phyloP scores from a whole-genome alignment of 2,113 vertebrate species.

The Microtus pennsylvanicus region DNA sequence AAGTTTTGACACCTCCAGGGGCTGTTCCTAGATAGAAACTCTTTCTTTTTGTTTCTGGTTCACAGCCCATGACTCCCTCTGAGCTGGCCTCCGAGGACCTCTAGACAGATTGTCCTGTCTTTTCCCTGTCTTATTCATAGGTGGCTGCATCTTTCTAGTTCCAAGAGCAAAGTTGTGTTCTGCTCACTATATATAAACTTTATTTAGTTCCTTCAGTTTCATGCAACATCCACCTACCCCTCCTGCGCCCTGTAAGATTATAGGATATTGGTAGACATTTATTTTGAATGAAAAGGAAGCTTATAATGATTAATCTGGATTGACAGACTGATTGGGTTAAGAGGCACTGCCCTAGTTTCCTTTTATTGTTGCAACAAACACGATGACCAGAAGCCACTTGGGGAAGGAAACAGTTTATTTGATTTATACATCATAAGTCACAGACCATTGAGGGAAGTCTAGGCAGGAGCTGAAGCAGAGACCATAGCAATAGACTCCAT shows the following conservation, averaged over 20 bases:
- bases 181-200: background rate
- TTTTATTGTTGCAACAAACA: background rate
- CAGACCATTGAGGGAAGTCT: background rate
- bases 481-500: background rate
- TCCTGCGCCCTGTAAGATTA: background rate
- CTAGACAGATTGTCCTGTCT: background rate
- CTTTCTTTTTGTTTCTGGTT: background rate
- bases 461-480: background rate
- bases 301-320: background rate
- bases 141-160: conserved; percentile 21
- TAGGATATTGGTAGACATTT: background rate
- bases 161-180: background rate
- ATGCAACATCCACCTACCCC: background rate
- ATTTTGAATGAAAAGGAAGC: background rate
- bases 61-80: background rate
- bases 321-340: background rate
- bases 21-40: too few relatives aligned
- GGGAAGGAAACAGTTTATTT: background rate
- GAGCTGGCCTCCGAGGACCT: background rate
- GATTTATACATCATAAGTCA: background rate
- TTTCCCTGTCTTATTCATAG: background rate
- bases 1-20: background rate
- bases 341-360: background rate
- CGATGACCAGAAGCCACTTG: background rate
- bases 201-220: background rate